Evolutionary conservation across 2,888 invertebrate species (phyloP).

Genomic region (Eubasilissa splendida): DNA sequence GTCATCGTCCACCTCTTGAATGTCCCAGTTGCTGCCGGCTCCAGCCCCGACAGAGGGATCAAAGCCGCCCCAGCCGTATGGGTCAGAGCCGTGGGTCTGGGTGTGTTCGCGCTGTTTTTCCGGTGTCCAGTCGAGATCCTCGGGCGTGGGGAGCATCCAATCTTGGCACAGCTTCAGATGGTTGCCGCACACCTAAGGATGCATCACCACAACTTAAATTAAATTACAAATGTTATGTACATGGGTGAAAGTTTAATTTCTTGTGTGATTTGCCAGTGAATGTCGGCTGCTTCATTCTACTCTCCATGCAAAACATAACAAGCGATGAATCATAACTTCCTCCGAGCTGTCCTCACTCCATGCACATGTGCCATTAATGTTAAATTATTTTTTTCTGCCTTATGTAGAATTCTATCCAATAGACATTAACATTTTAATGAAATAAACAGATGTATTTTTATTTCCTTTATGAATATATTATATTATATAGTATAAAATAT

Average conservation of each 20-base stretch:
- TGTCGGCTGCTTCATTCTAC: too few relatives aligned
- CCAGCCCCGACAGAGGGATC: conserved; percentile 1
- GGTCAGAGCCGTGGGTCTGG: conserved; percentile 69
- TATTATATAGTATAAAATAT: too few relatives aligned
- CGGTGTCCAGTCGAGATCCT: conserved; percentile 69
- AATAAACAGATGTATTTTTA: too few relatives aligned
- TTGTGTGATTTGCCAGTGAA: too few relatives aligned
- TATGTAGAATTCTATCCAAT: too few relatives aligned
- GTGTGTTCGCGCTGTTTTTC: conserved; percentile 68
- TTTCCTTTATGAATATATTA: too few relatives aligned
- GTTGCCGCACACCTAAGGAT: conserved; percentile 68
- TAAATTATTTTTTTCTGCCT: neutral
- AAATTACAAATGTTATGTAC: too few relatives aligned
- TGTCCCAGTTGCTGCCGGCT: neutral
- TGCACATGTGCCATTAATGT: neutral
- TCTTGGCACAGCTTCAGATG: conserved; percentile 68
- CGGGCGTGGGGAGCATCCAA: conserved; percentile 69
- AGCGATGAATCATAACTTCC: neutral
- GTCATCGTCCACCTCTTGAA: neutral
- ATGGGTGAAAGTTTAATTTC: too few relatives aligned
- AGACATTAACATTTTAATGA: too few relatives aligned
- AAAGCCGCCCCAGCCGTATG: conserved; percentile 67
- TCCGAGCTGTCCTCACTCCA: neutral
- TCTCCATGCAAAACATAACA: neutral
- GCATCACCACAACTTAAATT: too few relatives aligned